These are phyloP conservation scores for Aphodius sticticus DNA, from an alignment of 2,888 invertebrate species.

Conservation along the genomic window DNA sequence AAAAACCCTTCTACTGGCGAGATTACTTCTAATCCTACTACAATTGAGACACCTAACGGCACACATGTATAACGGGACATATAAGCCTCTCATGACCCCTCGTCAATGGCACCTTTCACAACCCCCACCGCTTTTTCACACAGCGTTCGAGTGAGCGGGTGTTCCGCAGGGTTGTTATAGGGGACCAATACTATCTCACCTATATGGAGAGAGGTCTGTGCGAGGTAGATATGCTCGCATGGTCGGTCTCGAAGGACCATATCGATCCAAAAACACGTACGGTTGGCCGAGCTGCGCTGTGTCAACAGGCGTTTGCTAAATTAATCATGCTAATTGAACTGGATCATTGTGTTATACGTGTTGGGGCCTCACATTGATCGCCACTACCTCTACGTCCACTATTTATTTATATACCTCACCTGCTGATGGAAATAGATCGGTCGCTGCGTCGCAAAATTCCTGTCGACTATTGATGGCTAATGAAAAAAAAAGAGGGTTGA, in stretches of 20 bases:
- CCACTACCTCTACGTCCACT: not conserved
- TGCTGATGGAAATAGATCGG: not conserved
- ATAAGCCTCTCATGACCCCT: not conserved
- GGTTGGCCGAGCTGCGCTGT: conserved; percentile 48
- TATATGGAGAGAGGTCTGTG: conserved; percentile 32
- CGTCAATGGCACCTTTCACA: not conserved
- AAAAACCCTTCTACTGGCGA: too few species aligned
- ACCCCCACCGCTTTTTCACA: not conserved
- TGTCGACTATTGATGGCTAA: not conserved
- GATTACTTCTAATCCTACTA: not conserved
- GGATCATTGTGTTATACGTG: conserved; percentile 48
- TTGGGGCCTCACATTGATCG: not conserved
- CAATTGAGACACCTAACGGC: not conserved
- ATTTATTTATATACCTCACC: not conserved
- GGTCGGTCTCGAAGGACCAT: conserved; percentile 39
- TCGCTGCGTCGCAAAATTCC: not conserved
- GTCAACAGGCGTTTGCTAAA: conserved; percentile 51
- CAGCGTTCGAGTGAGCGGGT: not conserved
- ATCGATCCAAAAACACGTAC: conserved; percentile 45
- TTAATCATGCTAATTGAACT: conserved; percentile 55
- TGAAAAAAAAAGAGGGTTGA: not conserved
- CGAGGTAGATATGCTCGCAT: conserved; percentile 41
- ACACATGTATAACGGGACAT: not conserved
- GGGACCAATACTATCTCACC: not conserved
- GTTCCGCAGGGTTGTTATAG: not conserved